A percentile compares a stretch with the other conserved stretches of the same genome.
These are phyloP conservation scores for Melanotaenia maccullochi DNA, from an alignment of 2,797 vertebrate genomes.

Conservation along the genomic window DNA sequence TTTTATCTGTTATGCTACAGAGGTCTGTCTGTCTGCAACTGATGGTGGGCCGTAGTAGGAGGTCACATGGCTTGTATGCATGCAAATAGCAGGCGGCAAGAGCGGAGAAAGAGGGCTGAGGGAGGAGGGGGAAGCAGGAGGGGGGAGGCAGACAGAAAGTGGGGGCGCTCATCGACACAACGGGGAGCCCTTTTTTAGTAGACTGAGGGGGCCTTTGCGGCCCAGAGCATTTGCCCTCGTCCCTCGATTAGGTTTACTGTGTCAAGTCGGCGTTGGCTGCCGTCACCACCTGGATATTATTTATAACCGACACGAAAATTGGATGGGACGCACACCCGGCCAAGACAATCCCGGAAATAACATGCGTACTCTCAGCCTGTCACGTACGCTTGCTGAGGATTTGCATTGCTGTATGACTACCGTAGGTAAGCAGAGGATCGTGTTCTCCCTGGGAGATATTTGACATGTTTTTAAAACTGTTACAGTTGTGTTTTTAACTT, in stretches of 20 bases:
- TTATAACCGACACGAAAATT: constrained; percentile 50
- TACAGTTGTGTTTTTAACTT: background rate
- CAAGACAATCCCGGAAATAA: constrained; percentile 78
- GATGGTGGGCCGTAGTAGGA: constrained; percentile 15
- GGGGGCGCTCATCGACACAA: constrained; percentile 17
- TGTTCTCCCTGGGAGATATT: background rate
- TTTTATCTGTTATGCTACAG: background rate
- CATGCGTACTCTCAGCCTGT: constrained; percentile 74
- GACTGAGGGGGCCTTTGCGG: constrained; percentile 14
- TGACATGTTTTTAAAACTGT: background rate
- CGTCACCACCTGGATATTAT: constrained; percentile 34
- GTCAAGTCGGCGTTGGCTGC: constrained; percentile 5
- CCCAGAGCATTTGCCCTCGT: constrained; percentile 16
- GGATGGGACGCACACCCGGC: constrained; percentile 50
- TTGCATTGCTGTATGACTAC: constrained; percentile 52
- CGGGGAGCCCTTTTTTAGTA: constrained; percentile 25
- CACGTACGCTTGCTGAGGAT: constrained; percentile 76
- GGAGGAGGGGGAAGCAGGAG: constrained; percentile 13
- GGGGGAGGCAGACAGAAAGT: constrained; percentile 18
- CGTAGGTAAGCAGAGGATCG: constrained; percentile 52
- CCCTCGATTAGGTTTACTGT: background rate
- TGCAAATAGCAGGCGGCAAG: constrained; percentile 36
- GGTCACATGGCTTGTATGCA: constrained; percentile 49
- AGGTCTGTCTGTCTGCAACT: background rate
- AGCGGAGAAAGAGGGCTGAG: constrained; percentile 11